Evolutionary conservation across 2,888 invertebrate species (phyloP).

Genomic region (Meiosimyza decipiens): DNA sequence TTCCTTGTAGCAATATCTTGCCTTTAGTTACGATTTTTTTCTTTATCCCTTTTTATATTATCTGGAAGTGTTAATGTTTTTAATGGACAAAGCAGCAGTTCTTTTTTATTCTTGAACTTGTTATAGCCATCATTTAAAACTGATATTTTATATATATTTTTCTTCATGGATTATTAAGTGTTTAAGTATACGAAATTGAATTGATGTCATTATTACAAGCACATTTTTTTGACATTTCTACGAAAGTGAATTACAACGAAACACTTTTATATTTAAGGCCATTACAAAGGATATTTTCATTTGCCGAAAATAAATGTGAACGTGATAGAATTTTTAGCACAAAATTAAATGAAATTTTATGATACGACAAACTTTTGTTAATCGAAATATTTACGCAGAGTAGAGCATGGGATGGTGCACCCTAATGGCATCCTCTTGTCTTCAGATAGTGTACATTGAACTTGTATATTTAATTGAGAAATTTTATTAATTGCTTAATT

Average conservation of each 20-base stretch:
- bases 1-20: slow-evolving; percentile 24
- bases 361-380: slow-evolving; percentile 17
- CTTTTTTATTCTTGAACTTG: not conserved
- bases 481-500: slow-evolving; percentile 33
- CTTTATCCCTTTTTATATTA: not conserved
- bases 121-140: not conserved
- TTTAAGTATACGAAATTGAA: slow-evolving; percentile 16
- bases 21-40: not conserved
- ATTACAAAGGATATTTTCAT: slow-evolving; percentile 13
- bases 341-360: slow-evolving; percentile 20
- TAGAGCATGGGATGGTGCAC: too few species aligned
- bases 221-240: slow-evolving; percentile 6
- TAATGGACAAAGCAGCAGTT: slow-evolving; percentile 11
- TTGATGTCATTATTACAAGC: slow-evolving; percentile 9
- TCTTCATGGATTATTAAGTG: slow-evolving; percentile 18
- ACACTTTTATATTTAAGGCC: not conserved
- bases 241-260: not conserved
- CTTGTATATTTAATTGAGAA: not conserved
- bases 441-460: too few species aligned
- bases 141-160: slow-evolving; percentile 24
- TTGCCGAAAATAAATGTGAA: slow-evolving; percentile 17
- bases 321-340: slow-evolving; percentile 21
- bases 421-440: too few species aligned
- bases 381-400: slow-evolving; percentile 7
- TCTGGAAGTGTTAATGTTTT: slow-evolving; percentile 25